Percentiles rank a stretch among this genome's conserved stretches.
Evolutionary conservation across 2,888 invertebrate species (phyloP).

Genomic region (Minunthozetes semirufus): DNA sequence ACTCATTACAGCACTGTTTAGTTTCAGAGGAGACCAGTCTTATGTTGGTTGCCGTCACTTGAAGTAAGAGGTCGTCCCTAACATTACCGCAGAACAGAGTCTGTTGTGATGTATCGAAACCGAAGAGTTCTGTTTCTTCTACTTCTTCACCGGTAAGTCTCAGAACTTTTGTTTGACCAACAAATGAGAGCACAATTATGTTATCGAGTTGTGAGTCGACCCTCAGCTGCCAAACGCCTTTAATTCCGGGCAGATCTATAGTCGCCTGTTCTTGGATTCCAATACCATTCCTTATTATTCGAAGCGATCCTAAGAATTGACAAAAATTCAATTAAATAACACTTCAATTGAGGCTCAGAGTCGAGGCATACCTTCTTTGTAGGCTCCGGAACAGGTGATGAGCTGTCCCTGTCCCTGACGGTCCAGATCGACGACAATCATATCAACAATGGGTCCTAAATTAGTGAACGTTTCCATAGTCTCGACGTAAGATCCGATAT

Average conservation of each 20-base stretch:
- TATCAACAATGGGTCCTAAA: slow-evolving; percentile 93
- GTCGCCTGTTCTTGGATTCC: slow-evolving; percentile 97
- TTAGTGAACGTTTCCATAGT: slow-evolving; percentile 95
- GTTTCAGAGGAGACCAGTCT: slow-evolving; percentile 63
- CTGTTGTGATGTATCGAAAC: slow-evolving; percentile 83
- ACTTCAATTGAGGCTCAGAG: too few species aligned
- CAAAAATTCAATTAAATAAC: background rate
- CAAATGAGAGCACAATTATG: slow-evolving; percentile 85
- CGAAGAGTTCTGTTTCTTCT: slow-evolving; percentile 89
- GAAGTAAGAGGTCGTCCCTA: slow-evolving; percentile 68
- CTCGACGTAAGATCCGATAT: slow-evolving; percentile 78
- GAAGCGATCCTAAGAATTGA: slow-evolving; percentile 64
- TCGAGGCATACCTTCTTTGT: slow-evolving; percentile 62
- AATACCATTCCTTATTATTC: slow-evolving; percentile 96
- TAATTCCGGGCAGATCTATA: slow-evolving; percentile 92
- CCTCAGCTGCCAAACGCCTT: slow-evolving; percentile 95
- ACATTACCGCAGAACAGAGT: slow-evolving; percentile 93
- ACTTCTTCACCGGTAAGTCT: slow-evolving; percentile 90
- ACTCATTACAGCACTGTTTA: slow-evolving; percentile 59
- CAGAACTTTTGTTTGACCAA: slow-evolving; percentile 89
- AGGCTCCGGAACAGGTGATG: slow-evolving; percentile 94
- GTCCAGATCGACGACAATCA: slow-evolving; percentile 95
- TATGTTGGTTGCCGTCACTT: slow-evolving; percentile 64
- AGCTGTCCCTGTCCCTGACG: slow-evolving; percentile 80
- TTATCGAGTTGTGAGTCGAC: slow-evolving; percentile 67